Percentiles rank a stretch among this genome's conserved stretches.
Conservation (phyloP, 2,797 vertebrate genomes). For the Eupleurogrammus muticus region DNA sequence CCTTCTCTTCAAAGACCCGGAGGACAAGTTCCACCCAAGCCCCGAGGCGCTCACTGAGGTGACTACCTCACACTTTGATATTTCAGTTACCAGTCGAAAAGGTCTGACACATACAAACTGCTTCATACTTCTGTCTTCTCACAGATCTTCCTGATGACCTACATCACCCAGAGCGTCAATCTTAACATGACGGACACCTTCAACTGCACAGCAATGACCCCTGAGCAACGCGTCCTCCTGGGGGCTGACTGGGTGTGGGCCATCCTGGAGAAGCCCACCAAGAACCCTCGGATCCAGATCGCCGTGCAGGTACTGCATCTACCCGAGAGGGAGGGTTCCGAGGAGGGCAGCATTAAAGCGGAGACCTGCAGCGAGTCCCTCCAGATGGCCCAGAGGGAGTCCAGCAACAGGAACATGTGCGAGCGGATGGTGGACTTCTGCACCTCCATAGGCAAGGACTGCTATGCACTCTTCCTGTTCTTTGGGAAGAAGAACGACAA, state of each 20-base stretch:
- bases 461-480: constrained; percentile 85
- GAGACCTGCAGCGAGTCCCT: constrained; percentile 66
- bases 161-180: constrained; percentile 76
- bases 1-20: constrained; percentile 80
- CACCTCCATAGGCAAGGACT: constrained; percentile 80
- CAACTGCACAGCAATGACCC: constrained; percentile 83
- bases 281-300: constrained; percentile 81
- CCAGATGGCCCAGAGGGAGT: constrained; percentile 71
- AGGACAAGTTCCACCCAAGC: constrained; percentile 76
- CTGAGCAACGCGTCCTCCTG: constrained; percentile 79
- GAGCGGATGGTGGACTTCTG: constrained; percentile 84
- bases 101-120: too few relatives aligned
- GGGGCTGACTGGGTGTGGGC: constrained; percentile 86
- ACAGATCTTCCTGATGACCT: constrained; percentile 85
- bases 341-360: neutral
- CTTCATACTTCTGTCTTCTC: neutral
- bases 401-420: constrained; percentile 54
- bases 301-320: constrained; percentile 78
- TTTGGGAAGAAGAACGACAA: constrained; percentile 74
- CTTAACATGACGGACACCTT: constrained; percentile 72
- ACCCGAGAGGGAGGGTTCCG: constrained; percentile 28
- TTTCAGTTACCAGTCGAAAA: neutral
- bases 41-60: constrained; percentile 72
- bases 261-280: constrained; percentile 73
- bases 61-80: fast-evolving